Percentiles rank a stretch among this genome's conserved stretches.
These are phyloP conservation scores for Zygogramma bicolorata DNA, from an alignment of 2,888 invertebrate species.

Conservation along the genomic window DNA sequence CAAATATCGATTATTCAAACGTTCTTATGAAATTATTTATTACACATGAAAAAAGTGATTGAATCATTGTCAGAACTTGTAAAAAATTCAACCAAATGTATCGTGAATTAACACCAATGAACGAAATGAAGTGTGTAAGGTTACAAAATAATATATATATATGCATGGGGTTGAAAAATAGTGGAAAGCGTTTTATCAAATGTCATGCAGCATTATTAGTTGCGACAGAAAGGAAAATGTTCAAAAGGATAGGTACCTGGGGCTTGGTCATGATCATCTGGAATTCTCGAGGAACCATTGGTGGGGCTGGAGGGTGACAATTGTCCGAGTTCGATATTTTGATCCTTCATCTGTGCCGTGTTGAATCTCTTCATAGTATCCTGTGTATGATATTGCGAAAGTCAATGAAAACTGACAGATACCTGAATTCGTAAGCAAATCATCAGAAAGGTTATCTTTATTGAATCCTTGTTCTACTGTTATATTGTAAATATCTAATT, in stretches of 20 bases:
- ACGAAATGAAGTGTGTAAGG: no score
- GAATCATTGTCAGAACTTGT: no score
- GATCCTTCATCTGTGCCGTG: conserved; percentile 60
- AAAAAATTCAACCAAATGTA: no score
- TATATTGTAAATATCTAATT: no score
- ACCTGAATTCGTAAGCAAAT: no score
- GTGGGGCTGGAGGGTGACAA: conserved; percentile 53
- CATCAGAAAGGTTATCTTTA: no score
- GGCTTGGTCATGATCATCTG: conserved; percentile 37
- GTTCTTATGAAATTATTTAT: no score
- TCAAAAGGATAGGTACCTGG: conserved; percentile 46
- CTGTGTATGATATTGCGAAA: conserved; percentile 39
- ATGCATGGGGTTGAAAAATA: not conserved
- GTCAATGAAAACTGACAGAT: no score
- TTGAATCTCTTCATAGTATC: conserved; percentile 51
- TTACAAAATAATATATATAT: not conserved
- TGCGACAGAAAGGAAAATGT: conserved; percentile 20
- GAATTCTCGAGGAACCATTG: conserved; percentile 39
- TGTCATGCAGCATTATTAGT: conserved; percentile 2
- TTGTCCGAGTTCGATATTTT: conserved; percentile 60
- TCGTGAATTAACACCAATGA: no score
- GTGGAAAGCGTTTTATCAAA: not conserved
- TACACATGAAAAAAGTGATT: no score
- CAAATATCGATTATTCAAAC: no score
- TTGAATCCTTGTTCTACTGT: no score